A percentile compares a stretch with the other conserved stretches of the same genome.
Conservation (phyloP, 2,797 vertebrate species). For the Alca torda region DNA sequence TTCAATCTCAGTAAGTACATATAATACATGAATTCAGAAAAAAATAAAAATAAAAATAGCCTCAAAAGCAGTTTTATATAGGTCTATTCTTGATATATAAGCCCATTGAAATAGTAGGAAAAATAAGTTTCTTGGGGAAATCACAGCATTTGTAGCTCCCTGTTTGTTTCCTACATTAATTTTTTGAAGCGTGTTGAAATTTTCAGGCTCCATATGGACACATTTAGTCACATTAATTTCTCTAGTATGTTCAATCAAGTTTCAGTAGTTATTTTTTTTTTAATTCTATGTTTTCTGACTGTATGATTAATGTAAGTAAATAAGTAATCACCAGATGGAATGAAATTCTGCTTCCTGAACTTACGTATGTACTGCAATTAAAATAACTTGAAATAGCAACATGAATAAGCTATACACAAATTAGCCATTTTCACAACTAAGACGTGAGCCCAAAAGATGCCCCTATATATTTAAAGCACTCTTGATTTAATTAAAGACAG, state of each 20-base stretch:
- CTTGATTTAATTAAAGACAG: neutral
- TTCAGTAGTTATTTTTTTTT: neutral
- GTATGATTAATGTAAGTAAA: constrained; percentile 25
- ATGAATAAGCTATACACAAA: neutral
- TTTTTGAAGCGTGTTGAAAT: neutral
- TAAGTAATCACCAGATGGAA: constrained; percentile 32
- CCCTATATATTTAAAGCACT: neutral
- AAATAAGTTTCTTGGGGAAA: neutral
- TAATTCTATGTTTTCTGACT: neutral
- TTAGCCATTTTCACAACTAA: neutral
- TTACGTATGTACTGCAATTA: neutral
- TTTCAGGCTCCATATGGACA: neutral
- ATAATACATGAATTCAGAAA: neutral
- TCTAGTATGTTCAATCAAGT: neutral
- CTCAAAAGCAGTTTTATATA: neutral
- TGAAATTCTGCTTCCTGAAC: neutral
- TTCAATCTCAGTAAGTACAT: neutral
- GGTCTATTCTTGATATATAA: neutral
- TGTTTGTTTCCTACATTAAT: neutral
- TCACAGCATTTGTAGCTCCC: neutral
- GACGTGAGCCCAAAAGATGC: neutral
- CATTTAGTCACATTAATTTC: neutral
- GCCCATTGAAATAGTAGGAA: neutral
- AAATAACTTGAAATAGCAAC: neutral
- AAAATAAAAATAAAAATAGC: neutral